phyloP scores from a whole-genome alignment of 2,888 invertebrate species.

The Bugula neritina region DNA sequence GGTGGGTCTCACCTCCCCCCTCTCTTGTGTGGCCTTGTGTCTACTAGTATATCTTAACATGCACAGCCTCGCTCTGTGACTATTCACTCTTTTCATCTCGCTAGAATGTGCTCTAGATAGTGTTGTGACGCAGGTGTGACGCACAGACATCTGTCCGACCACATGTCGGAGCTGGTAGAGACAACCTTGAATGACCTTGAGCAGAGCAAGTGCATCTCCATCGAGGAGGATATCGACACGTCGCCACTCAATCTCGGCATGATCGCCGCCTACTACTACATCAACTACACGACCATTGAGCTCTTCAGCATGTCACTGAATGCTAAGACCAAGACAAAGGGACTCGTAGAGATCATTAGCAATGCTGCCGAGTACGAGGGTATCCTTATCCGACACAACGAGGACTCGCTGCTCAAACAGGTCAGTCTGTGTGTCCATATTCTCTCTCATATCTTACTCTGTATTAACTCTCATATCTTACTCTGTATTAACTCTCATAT shows the following conservation, averaged over 20 bases:
- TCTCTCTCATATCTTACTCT: too few species aligned
- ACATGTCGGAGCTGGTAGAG: conserved; percentile 94
- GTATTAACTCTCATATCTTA: too few species aligned
- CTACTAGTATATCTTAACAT: neutral
- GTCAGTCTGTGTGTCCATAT: too few species aligned
- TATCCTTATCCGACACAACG: conserved; percentile 87
- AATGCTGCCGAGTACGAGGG: conserved; percentile 94
- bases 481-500: too few species aligned
- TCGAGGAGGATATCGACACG: conserved; percentile 97
- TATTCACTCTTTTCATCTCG: neutral
- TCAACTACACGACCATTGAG: conserved; percentile 99
- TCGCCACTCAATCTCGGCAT: conserved; percentile 94
- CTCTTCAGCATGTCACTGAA: conserved; percentile 93
- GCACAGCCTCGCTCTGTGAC: neutral
- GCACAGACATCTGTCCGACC: conserved; percentile 94
- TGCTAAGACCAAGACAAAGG: conserved; percentile 93
- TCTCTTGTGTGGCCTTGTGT: neutral
- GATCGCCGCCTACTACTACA: conserved; percentile 99
- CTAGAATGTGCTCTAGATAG: neutral
- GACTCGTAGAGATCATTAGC: conserved; percentile 92
- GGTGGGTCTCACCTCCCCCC: conserved; percentile 38
- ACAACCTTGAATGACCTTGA: conserved; percentile 87
- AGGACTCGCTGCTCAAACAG: conserved; percentile 74
- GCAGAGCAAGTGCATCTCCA: conserved; percentile 91
- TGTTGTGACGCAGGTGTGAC: conserved; percentile 69